Evolutionary conservation across 1,140 invertebrate species (phyloP), one percentile per base, ranked within the genome.

Genomic region (Cherax quadricarinatus): DNA sequence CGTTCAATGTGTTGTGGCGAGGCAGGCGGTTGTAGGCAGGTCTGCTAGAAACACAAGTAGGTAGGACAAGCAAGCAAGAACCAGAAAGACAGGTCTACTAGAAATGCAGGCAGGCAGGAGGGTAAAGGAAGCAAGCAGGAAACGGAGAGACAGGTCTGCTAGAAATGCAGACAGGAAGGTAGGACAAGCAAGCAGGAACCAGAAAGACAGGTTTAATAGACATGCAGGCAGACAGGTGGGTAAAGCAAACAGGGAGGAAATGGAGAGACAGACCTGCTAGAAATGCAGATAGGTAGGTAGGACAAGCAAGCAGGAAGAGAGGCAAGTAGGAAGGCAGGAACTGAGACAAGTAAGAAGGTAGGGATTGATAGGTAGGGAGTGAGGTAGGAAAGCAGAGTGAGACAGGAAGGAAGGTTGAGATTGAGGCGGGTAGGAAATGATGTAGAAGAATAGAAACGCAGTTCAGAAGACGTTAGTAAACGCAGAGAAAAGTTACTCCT

Each of bases 11-110:
- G 57, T 16, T 60, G 57, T 41, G 30, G 30, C 30, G 30, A 41
- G 30, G 30, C 30, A 41, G 30, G 30, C 30, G 30, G 30, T 41
- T 41, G 30, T 41, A 41, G 30, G 30, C 30, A 41, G 30, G 30
- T 41, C 30, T 41, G 0, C 30, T 41, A 41, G 30, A 41, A 41
- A 2, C 30, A 41, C 30, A 41, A 41, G 30, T 1, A 41, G 30
- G 30, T 41, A 41, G 30, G 30, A 41, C 30, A 41, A 57, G 53
- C 6, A 14, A 57, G 53, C 6, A 14, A 3, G 53, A 75, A 51
- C 73, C 81, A 84, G 81, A 84, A 62, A 84, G 82, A 84, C 66
- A 57, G 89, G 30, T 41, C 30, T 41, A 2, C 30, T 41, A 84
- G 81, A 78, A 66, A 84, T 60, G 51, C 66, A 73, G 80, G 24